A percentile compares a stretch with the other conserved stretches of the same genome.
Conservation (phyloP, 2,113 vertebrate genomes). For the Lanius ludovicianus region DNA sequence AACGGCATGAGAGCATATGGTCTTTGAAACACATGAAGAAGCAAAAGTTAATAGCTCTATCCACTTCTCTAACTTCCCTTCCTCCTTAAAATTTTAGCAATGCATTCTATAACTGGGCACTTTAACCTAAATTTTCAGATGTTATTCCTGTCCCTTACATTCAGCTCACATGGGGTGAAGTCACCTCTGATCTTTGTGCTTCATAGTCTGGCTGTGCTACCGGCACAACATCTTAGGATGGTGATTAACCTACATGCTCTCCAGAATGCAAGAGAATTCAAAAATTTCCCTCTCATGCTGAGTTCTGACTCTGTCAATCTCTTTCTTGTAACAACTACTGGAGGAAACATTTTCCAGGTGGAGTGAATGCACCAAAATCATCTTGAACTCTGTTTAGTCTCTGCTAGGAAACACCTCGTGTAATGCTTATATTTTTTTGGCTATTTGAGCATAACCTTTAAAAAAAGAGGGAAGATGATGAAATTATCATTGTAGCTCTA, state of each 20-base stretch:
- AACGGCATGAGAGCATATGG: background rate
- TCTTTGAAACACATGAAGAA: background rate
- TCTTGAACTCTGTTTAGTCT: background rate
- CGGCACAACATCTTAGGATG: background rate
- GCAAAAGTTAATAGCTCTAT: background rate
- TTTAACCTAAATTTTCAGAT: background rate
- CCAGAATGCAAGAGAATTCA: constrained; percentile 11
- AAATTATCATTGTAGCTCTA: background rate
- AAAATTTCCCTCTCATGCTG: background rate
- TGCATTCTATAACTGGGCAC: background rate
- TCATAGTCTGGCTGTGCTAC: background rate
- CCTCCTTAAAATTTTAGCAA: background rate
- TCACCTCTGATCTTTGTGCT: background rate
- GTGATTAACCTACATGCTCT: constrained; percentile 13
- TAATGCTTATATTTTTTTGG: background rate
- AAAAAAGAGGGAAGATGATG: background rate
- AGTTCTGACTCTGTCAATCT: background rate
- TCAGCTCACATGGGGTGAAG: background rate
- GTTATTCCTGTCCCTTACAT: background rate
- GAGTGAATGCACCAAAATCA: background rate
- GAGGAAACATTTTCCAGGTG: background rate
- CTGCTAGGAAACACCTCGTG: background rate
- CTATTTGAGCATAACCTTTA: background rate
- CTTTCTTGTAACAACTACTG: background rate
- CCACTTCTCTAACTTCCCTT: background rate